Evolutionary conservation across 2,888 invertebrate genomes (phyloP).

Genomic region (Nebria brevicollis): DNA sequence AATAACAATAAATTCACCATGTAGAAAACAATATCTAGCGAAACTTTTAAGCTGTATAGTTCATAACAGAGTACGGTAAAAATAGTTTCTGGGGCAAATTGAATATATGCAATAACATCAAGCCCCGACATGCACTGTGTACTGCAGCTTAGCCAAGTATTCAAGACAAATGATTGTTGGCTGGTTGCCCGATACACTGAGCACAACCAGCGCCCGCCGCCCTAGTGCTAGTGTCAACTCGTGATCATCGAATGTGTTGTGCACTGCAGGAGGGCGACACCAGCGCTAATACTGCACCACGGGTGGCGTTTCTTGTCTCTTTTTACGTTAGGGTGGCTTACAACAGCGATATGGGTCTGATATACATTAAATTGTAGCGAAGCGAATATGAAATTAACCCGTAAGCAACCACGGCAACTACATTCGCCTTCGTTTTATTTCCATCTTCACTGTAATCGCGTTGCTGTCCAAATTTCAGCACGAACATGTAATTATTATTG

Average conservation of each 20-base stretch:
- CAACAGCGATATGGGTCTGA: not conserved
- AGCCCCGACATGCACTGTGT: not conserved
- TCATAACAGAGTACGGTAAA: not conserved
- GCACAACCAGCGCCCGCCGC: not conserved
- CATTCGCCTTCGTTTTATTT: too few species aligned
- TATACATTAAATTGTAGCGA: not conserved
- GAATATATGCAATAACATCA: slow-evolving; percentile 1
- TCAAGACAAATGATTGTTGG: not conserved
- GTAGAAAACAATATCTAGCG: not conserved
- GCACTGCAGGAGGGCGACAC: not conserved
- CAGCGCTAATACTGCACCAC: not conserved
- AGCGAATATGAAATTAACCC: not conserved
- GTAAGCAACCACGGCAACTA: too few species aligned
- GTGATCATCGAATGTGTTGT: not conserved
- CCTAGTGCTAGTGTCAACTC: not conserved
- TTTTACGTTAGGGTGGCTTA: not conserved
- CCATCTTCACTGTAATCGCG: too few species aligned
- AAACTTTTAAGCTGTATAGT: not conserved
- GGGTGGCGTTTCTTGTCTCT: not conserved
- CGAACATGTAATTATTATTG: too few species aligned
- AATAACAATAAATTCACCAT: not conserved
- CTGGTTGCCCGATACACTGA: not conserved
- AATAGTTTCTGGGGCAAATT: not conserved
- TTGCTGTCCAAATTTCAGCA: too few species aligned
- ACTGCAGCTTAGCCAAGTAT: not conserved